phyloP scores from a whole-genome alignment of 2,888 invertebrate genomes.

The Tiliacea citrago region DNA sequence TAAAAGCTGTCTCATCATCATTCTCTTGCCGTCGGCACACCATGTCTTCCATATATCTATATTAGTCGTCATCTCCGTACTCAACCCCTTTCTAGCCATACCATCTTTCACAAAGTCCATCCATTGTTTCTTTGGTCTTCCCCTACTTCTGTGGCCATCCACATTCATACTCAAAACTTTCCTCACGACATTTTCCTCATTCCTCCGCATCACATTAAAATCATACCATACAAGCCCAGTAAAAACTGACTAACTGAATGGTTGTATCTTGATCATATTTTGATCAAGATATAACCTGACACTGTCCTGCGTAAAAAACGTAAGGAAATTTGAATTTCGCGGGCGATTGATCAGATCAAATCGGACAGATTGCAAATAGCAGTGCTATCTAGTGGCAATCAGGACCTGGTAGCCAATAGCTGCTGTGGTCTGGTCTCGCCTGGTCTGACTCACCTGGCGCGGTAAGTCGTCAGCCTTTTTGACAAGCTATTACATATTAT shows the following conservation, averaged over 20 bases:
- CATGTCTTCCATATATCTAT: too few relatives aligned
- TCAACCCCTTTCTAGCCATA: neutral
- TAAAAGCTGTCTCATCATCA: neutral
- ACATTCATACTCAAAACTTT: neutral
- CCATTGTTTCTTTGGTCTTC: neutral
- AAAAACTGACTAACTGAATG: neutral
- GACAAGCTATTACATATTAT: conserved; percentile 11
- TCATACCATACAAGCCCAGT: neutral
- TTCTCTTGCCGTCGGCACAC: neutral
- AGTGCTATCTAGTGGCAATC: too few relatives aligned
- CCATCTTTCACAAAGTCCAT: neutral
- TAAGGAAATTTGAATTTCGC: too few relatives aligned
- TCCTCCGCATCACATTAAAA: neutral
- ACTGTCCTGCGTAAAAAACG: too few relatives aligned
- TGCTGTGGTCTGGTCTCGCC: too few relatives aligned
- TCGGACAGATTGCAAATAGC: too few relatives aligned
- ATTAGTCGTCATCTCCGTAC: neutral
- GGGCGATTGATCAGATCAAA: too few relatives aligned
- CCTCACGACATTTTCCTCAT: neutral
- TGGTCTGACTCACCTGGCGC: too few relatives aligned
- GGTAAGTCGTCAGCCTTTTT: neutral
- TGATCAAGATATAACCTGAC: too few relatives aligned
- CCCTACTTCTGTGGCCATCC: neutral
- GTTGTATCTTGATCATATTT: too few relatives aligned
- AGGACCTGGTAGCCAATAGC: too few relatives aligned